Evolutionary conservation across 2,113 vertebrate species (phyloP), one percentile per base, ranked within the genome.

Genomic region (Pterocles gutturalis): DNA sequence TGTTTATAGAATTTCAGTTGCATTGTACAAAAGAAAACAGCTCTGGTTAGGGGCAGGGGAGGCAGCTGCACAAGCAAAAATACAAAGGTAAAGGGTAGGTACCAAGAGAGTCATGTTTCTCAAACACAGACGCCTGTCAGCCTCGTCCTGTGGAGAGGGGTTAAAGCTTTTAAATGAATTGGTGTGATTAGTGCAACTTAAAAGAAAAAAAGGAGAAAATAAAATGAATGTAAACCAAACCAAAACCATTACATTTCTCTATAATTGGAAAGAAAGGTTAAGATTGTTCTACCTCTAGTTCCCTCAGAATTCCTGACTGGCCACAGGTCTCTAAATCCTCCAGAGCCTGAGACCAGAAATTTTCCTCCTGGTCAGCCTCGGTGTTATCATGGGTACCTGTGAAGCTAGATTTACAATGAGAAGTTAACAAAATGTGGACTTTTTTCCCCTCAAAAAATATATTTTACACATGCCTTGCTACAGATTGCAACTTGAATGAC

Each of bases 271-370:
- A 93, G 84, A 97, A 97, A 82, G 75, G 94, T 96, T 95, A 94
- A 98, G 97, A 82, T 94, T 57, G 19, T 88, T 90, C 97, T 99
- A 99, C 99, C 99, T 99, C 99, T 88, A 99, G 99, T 97, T 99
- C 99, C 96, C 99, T 97, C 73, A 99, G 98, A 97, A 99, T 99
- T 89, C 99, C 99, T 22, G 99, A 99, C 95, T 99, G 99, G 60
- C 99, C 99, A 41, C 99, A 99, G 16, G 99, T 99, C 97, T 99
- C 99, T 97, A 99, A 98, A 90, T 99, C 99, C 95, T 99, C 99
- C 97, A 99, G 98, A 2, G 99, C 99, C 97, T 99, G 99, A 90
- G 99, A 99, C 99, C 99, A 99, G 98, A 99, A 99, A 97, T 99
- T 99, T 98, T 99, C 99, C 89, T 99, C 99, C 96, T 99, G 99